Conservation (phyloP, 2,888 invertebrate species). For the Drosophila nr. medialis region DNA sequence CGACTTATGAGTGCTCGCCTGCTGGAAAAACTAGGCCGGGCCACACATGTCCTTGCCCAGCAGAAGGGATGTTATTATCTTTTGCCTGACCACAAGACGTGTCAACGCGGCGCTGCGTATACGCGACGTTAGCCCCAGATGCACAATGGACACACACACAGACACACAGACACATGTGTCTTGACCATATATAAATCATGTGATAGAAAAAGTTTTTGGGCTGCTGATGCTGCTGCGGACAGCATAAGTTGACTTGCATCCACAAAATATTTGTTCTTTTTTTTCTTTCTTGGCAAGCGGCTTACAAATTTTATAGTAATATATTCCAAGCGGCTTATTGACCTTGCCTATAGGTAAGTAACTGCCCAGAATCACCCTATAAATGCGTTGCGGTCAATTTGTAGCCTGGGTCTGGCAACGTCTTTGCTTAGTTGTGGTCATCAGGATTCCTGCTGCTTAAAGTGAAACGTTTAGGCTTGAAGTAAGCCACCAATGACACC, state of each 20-base stretch:
- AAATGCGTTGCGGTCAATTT: constrained; percentile 45
- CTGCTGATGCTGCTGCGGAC: constrained; percentile 40
- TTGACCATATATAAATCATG: constrained; percentile 62
- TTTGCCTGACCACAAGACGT: constrained; percentile 73
- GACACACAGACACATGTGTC: constrained; percentile 13
- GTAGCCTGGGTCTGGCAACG: constrained; percentile 29
- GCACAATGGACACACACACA: constrained; percentile 25
- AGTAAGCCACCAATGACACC: constrained; percentile 3
- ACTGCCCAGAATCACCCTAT: constrained; percentile 1
- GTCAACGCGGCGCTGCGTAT: constrained; percentile 61
- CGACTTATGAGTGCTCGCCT: constrained; percentile 21
- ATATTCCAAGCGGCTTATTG: constrained; percentile 73
- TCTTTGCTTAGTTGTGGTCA: constrained; percentile 63
- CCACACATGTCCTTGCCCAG: constrained; percentile 7
- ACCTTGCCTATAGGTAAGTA: constrained; percentile 37
- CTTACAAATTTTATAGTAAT: constrained; percentile 66
- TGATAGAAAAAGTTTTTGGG: constrained; percentile 45
- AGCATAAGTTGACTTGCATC: constrained; percentile 54
- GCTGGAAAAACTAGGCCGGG: constrained; percentile 34
- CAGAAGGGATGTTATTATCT: constrained; percentile 66
- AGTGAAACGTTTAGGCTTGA: not conserved
- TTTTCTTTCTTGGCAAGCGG: constrained; percentile 48
- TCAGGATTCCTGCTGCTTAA: constrained; percentile 4
- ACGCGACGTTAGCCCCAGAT: constrained; percentile 46
- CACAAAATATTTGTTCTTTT: constrained; percentile 32